Evolutionary conservation across 2,888 invertebrate species (phyloP).

Genomic region (Polydesmus complanatus): DNA sequence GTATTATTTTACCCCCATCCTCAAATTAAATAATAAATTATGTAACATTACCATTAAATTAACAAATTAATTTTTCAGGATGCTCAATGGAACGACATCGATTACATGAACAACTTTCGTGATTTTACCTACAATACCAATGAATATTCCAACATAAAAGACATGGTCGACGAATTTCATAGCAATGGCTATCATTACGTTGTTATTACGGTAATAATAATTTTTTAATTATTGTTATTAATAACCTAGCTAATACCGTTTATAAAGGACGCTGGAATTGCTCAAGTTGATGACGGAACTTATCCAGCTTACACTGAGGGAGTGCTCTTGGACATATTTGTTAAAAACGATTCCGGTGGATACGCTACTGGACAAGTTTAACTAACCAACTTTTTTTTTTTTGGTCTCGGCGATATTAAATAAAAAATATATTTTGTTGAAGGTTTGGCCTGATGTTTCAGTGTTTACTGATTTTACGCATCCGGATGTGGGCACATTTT

Average conservation of each 20-base stretch:
- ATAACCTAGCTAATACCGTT: background rate
- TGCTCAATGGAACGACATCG: conserved; percentile 67
- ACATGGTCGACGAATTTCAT: conserved; percentile 55
- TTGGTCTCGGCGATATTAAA: background rate
- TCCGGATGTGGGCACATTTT: conserved; percentile 53
- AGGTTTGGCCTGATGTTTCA: conserved; percentile 59
- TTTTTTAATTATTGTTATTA: background rate
- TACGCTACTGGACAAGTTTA: conserved; percentile 57
- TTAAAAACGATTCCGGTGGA: conserved; percentile 48
- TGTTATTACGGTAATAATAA: conserved; percentile 27
- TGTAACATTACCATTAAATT: background rate
- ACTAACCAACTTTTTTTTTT: background rate
- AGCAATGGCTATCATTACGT: conserved; percentile 23
- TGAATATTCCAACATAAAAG: conserved; percentile 47
- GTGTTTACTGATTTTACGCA: conserved; percentile 67
- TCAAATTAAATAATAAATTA: conserved; percentile 5
- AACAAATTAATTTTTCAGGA: conserved; percentile 22
- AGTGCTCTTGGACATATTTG: conserved; percentile 52
- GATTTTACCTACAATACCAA: conserved; percentile 61
- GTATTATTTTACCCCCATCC: conserved; percentile 41
- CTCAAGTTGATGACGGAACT: conserved; percentile 49
- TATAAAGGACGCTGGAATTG: conserved; percentile 54
- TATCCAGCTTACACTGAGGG: conserved; percentile 67
- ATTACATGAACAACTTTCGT: conserved; percentile 63
- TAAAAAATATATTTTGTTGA: too few species aligned